A percentile compares a stretch with the other conserved stretches of the same genome.
These are phyloP conservation scores for Opisthocomus hoazin DNA, from an alignment of 2,113 vertebrate species.

Conservation along the genomic window DNA sequence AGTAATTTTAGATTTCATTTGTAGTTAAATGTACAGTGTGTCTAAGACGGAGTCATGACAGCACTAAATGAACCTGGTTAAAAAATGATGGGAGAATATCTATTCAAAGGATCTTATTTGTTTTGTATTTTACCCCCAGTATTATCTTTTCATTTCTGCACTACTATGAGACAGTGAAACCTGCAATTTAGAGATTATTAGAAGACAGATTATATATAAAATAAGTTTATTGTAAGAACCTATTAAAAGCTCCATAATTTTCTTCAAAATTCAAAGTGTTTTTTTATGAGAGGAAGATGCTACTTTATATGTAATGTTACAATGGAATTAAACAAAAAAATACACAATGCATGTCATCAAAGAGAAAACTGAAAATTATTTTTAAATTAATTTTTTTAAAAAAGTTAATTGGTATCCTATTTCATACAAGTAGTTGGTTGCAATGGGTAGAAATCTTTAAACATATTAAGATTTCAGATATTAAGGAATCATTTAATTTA, in stretches of 20 bases:
- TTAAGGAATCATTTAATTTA: not conserved
- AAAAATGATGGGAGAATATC: not conserved
- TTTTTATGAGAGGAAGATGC: not conserved
- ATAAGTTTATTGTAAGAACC: not conserved
- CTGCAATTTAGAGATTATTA: not conserved
- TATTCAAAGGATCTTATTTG: not conserved
- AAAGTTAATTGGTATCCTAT: not conserved
- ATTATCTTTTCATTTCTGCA: not conserved
- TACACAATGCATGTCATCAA: not conserved
- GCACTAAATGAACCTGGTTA: not conserved
- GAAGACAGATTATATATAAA: not conserved
- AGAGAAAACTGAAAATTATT: not conserved
- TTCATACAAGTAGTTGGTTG: not conserved
- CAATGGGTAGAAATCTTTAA: not conserved
- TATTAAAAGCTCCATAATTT: not conserved
- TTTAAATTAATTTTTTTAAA: not conserved
- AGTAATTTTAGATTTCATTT: not conserved
- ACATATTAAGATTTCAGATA: not conserved
- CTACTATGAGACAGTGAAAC: not conserved
- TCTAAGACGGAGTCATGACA: not conserved
- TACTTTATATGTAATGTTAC: not conserved
- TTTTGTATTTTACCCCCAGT: not conserved
- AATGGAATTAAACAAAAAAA: not conserved
- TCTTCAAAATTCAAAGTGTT: not conserved
- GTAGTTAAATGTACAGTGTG: accelerated